phyloP scores from a whole-genome alignment of 2,113 vertebrate genomes.

The Ptilorrhoa leucosticta region DNA sequence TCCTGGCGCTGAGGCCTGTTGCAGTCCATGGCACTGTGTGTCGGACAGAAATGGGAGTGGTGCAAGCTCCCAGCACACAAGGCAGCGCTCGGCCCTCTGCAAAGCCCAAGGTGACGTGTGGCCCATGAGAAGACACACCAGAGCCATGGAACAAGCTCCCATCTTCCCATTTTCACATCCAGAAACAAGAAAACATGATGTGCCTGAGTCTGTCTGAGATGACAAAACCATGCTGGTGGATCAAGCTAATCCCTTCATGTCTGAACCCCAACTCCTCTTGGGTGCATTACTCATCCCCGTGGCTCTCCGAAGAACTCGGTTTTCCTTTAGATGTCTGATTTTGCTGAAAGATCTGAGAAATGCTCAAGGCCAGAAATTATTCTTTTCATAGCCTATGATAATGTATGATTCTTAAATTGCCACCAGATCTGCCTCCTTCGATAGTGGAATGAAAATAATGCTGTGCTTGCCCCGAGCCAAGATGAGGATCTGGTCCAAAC shows the following conservation, averaged over 20 bases:
- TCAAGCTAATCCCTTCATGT: background rate
- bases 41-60: background rate
- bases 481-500: background rate
- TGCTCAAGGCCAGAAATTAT: slow-evolving; percentile 64
- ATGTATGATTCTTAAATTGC: slow-evolving; percentile 54
- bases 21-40: accelerated
- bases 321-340: slow-evolving; percentile 62
- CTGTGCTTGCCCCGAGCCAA: background rate
- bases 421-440: slow-evolving; percentile 32
- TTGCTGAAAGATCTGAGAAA: slow-evolving; percentile 59
- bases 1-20: background rate
- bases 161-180: background rate
- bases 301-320: slow-evolving; percentile 40
- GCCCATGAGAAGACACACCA: background rate
- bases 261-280: background rate
- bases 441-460: slow-evolving; percentile 3
- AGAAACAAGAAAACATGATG: background rate
- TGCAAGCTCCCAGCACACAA: background rate
- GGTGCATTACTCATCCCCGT: slow-evolving; percentile 16
- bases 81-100: background rate
- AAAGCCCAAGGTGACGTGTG: background rate
- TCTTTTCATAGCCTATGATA: slow-evolving; percentile 59
- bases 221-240: background rate
- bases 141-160: background rate
- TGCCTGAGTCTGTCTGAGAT: background rate